These are phyloP conservation scores for Nymphicus hollandicus DNA, from an alignment of 2,113 vertebrate species.

Conservation along the genomic window DNA sequence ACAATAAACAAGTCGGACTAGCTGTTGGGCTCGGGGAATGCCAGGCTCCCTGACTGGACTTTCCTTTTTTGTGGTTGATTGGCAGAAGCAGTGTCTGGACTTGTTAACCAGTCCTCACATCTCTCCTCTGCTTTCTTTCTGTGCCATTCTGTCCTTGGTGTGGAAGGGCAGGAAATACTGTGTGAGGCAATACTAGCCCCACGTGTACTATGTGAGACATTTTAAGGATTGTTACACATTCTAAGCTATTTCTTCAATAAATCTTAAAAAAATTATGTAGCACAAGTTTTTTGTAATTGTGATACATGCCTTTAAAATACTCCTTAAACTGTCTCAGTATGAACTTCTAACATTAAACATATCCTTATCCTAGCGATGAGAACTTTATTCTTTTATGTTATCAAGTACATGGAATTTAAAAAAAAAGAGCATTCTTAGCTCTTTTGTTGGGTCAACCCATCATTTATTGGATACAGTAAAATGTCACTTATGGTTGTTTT, in stretches of 20 bases:
- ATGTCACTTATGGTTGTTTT: not conserved
- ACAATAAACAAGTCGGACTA: rapidly evolving
- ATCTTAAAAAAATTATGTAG: not conserved
- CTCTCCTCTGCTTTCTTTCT: not conserved
- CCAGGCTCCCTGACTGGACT: not conserved
- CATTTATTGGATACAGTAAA: not conserved
- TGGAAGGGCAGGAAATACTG: not conserved
- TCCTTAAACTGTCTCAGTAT: not conserved
- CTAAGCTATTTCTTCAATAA: not conserved
- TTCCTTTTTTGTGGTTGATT: not conserved
- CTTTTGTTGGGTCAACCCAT: not conserved
- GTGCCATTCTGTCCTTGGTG: not conserved
- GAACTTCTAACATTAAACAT: not conserved
- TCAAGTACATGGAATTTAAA: not conserved
- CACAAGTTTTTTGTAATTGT: not conserved
- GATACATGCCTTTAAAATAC: not conserved
- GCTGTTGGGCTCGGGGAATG: not conserved
- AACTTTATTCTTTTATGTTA: not conserved
- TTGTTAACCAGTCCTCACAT: not conserved
- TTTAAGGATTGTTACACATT: not conserved
- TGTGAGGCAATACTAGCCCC: not conserved
- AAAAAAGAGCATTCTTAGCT: not conserved
- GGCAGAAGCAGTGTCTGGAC: not conserved
- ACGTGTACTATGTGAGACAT: not conserved
- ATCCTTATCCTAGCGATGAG: not conserved